Evolutionary conservation across 2,113 vertebrate species (phyloP), one percentile per base, ranked within the genome.

Genomic region (Lycocorax pyrrhopterus): DNA sequence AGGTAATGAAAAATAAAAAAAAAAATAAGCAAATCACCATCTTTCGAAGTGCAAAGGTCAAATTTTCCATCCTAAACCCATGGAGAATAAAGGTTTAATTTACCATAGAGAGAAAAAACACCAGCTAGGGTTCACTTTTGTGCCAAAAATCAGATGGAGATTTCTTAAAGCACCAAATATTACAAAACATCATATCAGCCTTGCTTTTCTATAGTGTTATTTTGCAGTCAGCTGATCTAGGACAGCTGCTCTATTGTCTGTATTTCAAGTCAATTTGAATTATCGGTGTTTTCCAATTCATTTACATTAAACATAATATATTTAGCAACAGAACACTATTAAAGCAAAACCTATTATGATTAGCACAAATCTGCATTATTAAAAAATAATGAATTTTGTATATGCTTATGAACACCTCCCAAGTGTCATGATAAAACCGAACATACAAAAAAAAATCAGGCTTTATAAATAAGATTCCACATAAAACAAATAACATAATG

Each of bases 231-330:
- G 4, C 35, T 69, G 33, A 59, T 63, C 35, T 43, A 73, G 27
- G 13, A 39, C 43, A 84, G 77, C 5, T 60, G 16, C 29, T 46
- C 49, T 49, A 7, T 44, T 3, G 0, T n/a, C 41, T 33, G 0
- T 13, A 75, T 62, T 77, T 71, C 30, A 41, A 44, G 22, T 59
- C 25, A 35, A 9, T 73, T 82, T 35, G 29, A 73, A 66, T 49
- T 30, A 80, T 21, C 27, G 66, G 2, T n/a, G 5, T 11, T 84
- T 90, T 63, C 29, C 49, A 72, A n/a, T 49, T 60, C 3, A 7
- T 8, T 6, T 33, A 59, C 8, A 27, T 26, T 66, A 76, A 83
- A 43, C 35, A 25, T 37, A 75, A 51, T 51, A 58, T 20, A 67
- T 64, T 56, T 68, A 90, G 29, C 53, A 76, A 41, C 1, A 58